A percentile compares a stretch with the other conserved stretches of the same genome.
phyloP scores from a whole-genome alignment of 2,888 invertebrate genomes.

The Elegia similella region DNA sequence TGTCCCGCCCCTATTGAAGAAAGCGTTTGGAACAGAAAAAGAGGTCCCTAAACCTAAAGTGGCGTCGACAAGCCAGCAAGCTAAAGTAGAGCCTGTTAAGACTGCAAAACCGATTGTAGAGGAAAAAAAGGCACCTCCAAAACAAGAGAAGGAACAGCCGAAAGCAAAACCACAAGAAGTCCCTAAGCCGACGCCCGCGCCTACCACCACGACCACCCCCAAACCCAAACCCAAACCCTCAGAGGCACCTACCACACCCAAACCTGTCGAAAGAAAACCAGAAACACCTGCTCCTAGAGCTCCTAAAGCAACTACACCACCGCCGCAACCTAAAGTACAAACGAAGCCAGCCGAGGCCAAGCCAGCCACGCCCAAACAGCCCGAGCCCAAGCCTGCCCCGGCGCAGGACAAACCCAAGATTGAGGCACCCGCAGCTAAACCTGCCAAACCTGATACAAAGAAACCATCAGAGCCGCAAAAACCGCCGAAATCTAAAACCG shows the following conservation, averaged over 20 bases:
- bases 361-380: conserved; percentile 19
- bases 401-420: conserved; percentile 7
- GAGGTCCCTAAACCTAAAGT: conserved; percentile 27
- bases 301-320: conserved; percentile 30
- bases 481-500: conserved; percentile 25
- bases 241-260: conserved; percentile 27
- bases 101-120: conserved; percentile 23
- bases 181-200: conserved; percentile 23
- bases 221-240: conserved; percentile 13
- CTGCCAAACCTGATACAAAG: conserved; percentile 28
- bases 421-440: not conserved
- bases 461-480: conserved; percentile 31
- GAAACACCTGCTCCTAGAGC: conserved; percentile 16
- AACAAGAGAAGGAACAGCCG: conserved; percentile 28
- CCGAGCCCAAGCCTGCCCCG: conserved; percentile 15
- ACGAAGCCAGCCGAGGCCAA: conserved; percentile 26
- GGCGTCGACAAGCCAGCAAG: conserved; percentile 22
- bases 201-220: conserved; percentile 22
- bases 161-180: conserved; percentile 26
- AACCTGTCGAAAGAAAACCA: conserved; percentile 26
- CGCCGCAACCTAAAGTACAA: conserved; percentile 31
- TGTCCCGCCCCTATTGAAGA: conserved; percentile 71
- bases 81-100: conserved; percentile 23
- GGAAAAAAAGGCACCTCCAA: conserved; percentile 17
- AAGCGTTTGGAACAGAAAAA: conserved; percentile 47